These are phyloP conservation scores for Cantharis rustica DNA, from an alignment of 2,888 invertebrate species.

Conservation along the genomic window DNA sequence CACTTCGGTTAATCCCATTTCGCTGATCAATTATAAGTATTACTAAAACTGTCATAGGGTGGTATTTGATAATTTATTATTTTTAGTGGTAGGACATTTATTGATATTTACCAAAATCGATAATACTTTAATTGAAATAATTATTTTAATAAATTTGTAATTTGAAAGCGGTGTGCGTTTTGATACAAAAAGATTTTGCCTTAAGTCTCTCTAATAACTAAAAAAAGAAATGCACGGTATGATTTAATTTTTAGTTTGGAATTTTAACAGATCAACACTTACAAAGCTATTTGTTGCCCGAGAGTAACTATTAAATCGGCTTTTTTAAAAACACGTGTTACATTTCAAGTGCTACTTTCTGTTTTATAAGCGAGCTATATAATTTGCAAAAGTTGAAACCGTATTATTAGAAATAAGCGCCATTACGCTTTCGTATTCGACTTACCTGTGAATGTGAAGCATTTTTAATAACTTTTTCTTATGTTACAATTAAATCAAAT, in stretches of 20 bases:
- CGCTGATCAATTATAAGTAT: constrained; percentile 28
- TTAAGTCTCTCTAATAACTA: background rate
- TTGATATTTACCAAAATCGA: background rate
- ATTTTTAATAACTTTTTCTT: background rate
- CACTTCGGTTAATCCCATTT: constrained; percentile 22
- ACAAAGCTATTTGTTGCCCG: constrained; percentile 9
- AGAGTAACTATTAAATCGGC: constrained; percentile 17
- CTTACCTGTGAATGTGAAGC: background rate
- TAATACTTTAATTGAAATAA: constrained; percentile 1
- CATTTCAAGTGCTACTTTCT: constrained; percentile 5
- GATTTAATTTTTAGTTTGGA: constrained; percentile 11
- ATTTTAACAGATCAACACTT: constrained; percentile 26
- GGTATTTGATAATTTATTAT: constrained; percentile 22
- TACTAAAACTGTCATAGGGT: constrained; percentile 30
- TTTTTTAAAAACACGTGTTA: constrained; percentile 23
- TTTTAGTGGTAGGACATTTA: constrained; percentile 10
- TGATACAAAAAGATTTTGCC: background rate
- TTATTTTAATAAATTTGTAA: background rate
- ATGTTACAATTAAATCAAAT: background rate
- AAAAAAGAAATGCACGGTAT: background rate
- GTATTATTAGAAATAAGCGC: constrained; percentile 17
- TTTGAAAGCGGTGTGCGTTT: background rate
- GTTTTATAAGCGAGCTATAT: constrained; percentile 7
- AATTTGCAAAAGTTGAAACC: constrained; percentile 20
- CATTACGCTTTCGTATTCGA: constrained; percentile 1